Percentiles rank a stretch among this genome's conserved stretches.
Evolutionary conservation across 2,888 invertebrate species (phyloP).

Genomic region (Lasius fuliginosus): DNA sequence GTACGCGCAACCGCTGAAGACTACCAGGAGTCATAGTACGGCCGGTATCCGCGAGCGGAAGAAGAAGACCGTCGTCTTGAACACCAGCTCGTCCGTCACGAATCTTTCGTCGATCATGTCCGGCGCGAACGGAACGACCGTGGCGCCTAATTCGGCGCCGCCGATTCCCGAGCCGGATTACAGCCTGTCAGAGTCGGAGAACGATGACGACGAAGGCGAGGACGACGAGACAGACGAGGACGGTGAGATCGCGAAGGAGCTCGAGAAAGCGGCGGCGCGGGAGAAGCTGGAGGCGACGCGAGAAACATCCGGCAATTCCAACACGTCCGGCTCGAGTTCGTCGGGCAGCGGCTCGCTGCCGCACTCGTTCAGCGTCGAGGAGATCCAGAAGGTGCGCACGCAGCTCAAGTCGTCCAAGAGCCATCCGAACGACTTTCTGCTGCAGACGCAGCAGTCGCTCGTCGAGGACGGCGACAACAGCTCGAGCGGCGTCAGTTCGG

Average conservation of each 20-base stretch:
- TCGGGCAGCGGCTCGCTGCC: conserved; percentile 92
- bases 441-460: conserved; percentile 85
- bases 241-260: conserved; percentile 87
- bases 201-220: conserved; percentile 88
- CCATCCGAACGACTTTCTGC: conserved; percentile 93
- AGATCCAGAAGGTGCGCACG: conserved; percentile 95
- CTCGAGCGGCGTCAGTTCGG: conserved; percentile 95
- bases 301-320: conserved; percentile 86
- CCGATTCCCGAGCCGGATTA: conserved; percentile 98
- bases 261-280: conserved; percentile 87
- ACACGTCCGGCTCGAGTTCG: conserved; percentile 84
- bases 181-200: conserved; percentile 95
- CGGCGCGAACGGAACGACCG: conserved; percentile 69
- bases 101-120: conserved; percentile 81
- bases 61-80: conserved; percentile 83
- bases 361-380: conserved; percentile 95
- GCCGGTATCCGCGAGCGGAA: conserved; percentile 84
- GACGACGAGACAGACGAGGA: conserved; percentile 89
- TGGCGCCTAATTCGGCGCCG: conserved; percentile 86
- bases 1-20: conserved; percentile 88
- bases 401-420: conserved; percentile 95
- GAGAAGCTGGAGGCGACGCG: conserved; percentile 85
- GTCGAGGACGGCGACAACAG: conserved; percentile 95
- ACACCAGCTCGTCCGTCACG: conserved; percentile 84
- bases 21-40: conserved; percentile 85